A percentile compares a stretch with the other conserved stretches of the same genome.
These are phyloP conservation scores for Prosapia bicincta DNA, from an alignment of 2,888 invertebrate genomes.

Conservation along the genomic window DNA sequence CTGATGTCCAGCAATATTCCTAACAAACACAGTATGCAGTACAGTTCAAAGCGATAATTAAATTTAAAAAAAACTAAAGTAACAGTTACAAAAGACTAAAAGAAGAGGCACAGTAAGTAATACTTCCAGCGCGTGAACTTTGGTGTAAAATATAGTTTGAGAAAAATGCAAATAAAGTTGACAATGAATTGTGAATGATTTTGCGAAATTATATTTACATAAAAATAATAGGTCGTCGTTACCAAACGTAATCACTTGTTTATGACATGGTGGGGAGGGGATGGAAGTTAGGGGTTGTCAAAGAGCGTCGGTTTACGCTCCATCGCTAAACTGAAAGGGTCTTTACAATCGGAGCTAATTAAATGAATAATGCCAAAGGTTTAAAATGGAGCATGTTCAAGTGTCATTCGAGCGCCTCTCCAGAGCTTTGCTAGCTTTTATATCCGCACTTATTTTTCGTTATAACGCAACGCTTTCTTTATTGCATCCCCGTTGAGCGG, in stretches of 20 bases:
- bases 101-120: too few relatives aligned
- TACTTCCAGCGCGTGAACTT: too few relatives aligned
- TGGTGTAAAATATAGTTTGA: too few relatives aligned
- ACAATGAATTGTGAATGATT: too few relatives aligned
- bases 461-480: background rate
- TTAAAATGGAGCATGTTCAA: background rate
- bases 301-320: background rate
- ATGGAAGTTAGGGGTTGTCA: background rate
- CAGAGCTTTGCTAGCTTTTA: background rate
- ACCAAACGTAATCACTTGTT: background rate
- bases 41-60: too few relatives aligned
- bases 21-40: too few relatives aligned
- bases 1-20: too few relatives aligned
- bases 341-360: background rate
- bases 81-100: too few relatives aligned
- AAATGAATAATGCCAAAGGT: background rate
- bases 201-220: background rate
- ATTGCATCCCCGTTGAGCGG: too few relatives aligned
- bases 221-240: background rate
- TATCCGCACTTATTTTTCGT: background rate
- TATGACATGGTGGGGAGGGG: background rate
- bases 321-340: background rate
- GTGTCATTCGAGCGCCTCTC: background rate
- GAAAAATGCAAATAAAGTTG: too few relatives aligned
- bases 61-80: too few relatives aligned